A percentile compares a stretch with the other conserved stretches of the same genome.
phyloP scores from a whole-genome alignment of 2,113 vertebrate genomes.

The Pachyramphus minor region DNA sequence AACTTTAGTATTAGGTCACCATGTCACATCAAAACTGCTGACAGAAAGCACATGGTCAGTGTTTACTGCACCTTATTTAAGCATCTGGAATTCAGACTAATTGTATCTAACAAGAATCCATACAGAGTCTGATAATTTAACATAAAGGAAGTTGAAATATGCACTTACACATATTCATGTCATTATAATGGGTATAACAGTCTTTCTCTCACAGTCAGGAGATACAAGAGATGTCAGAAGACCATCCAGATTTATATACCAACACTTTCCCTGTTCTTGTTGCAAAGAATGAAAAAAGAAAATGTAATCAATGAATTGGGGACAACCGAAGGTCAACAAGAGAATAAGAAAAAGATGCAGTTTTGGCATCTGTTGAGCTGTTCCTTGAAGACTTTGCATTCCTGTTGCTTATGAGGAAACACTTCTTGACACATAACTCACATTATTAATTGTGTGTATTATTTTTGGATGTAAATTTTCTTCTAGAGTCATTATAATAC shows the following conservation, averaged over 20 bases:
- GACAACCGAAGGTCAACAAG: not conserved
- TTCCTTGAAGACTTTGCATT: not conserved
- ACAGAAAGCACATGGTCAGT: not conserved
- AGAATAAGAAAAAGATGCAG: not conserved
- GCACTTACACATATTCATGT: not conserved
- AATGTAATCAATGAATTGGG: fast-evolving
- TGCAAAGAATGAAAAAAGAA: not conserved
- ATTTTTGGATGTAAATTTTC: not conserved
- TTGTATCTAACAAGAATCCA: not conserved
- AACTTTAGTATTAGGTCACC: not conserved
- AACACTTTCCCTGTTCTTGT: not conserved
- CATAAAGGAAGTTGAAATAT: not conserved
- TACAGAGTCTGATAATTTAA: fast-evolving
- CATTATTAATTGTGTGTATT: not conserved
- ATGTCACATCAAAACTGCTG: not conserved
- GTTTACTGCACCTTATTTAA: not conserved
- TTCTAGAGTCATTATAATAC: not conserved
- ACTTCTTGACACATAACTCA: not conserved
- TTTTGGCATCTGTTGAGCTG: not conserved
- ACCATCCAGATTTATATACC: not conserved
- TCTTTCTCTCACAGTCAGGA: not conserved
- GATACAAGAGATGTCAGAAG: too few relatives aligned
- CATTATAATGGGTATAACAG: not conserved
- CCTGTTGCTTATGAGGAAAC: not conserved
- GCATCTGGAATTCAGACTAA: not conserved